Evolutionary conservation across 2,888 invertebrate genomes (phyloP).

Genomic region (Malacosoma neustria): DNA sequence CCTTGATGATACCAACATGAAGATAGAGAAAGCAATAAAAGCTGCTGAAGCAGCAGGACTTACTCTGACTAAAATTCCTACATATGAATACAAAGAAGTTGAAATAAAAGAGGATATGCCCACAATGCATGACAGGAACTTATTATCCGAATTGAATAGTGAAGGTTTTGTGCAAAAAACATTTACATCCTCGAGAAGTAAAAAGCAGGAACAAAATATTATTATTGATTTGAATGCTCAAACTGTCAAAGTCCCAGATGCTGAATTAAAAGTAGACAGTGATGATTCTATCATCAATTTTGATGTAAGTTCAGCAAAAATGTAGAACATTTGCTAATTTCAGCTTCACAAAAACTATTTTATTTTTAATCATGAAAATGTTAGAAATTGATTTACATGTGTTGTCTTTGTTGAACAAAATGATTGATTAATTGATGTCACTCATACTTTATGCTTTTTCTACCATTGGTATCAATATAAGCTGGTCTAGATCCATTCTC

Average conservation of each 20-base stretch:
- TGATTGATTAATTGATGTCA: too few species aligned
- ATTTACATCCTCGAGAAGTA: constrained; percentile 73
- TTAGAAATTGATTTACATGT: too few species aligned
- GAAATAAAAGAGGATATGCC: constrained; percentile 67
- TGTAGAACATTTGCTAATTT: background rate
- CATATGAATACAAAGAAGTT: constrained; percentile 62
- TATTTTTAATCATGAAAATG: too few species aligned
- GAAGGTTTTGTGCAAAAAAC: constrained; percentile 79
- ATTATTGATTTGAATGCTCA: constrained; percentile 83
- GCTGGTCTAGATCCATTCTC: too few species aligned
- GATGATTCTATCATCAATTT: constrained; percentile 79
- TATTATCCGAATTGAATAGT: constrained; percentile 81
- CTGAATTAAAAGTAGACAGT: constrained; percentile 57
- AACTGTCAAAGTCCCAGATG: constrained; percentile 79
- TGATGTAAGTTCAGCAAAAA: constrained; percentile 71
- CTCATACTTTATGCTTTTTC: too few species aligned
- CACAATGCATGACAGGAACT: constrained; percentile 69
- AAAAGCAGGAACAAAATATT: constrained; percentile 79
- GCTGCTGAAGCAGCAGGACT: constrained; percentile 67
- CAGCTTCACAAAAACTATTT: too few species aligned
- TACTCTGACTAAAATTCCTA: constrained; percentile 68
- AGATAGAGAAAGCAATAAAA: constrained; percentile 63
- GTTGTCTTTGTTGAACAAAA: too few species aligned
- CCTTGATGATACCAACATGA: constrained; percentile 57
- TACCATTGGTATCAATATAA: too few species aligned